These are phyloP conservation scores for Staurois parvus DNA, from an alignment of 2,797 vertebrate genomes.

Conservation along the genomic window DNA sequence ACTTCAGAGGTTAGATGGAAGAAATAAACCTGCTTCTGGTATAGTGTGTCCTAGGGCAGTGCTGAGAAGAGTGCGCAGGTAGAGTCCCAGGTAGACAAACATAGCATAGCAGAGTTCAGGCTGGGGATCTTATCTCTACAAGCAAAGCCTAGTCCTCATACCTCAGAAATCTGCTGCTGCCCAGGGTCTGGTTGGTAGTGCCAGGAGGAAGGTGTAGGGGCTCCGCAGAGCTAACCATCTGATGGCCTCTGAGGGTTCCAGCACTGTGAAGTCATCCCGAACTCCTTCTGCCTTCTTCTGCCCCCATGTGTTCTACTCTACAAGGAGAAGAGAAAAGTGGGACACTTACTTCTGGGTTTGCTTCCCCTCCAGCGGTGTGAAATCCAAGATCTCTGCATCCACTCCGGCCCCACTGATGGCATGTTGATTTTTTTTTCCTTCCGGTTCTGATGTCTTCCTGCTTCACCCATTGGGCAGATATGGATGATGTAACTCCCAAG, in stretches of 20 bases:
- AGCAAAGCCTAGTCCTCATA: slow-evolving; percentile 33
- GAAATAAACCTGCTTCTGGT: slow-evolving; percentile 72
- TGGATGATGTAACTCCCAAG: no score
- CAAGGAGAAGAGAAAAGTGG: slow-evolving; percentile 18
- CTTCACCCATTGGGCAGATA: no score
- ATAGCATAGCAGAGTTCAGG: slow-evolving; percentile 68
- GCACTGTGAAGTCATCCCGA: slow-evolving; percentile 18
- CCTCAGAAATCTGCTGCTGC: neutral
- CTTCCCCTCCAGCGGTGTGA: no score
- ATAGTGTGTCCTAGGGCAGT: slow-evolving; percentile 64
- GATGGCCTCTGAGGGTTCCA: slow-evolving; percentile 2
- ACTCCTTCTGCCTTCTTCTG: slow-evolving; percentile 1
- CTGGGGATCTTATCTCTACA: slow-evolving; percentile 16
- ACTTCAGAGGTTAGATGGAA: no score
- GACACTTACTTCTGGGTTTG: no score
- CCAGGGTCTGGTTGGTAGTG: neutral
- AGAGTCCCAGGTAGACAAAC: slow-evolving; percentile 68
- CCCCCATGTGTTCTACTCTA: slow-evolving; percentile 24
- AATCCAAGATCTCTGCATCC: no score
- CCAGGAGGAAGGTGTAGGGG: slow-evolving; percentile 9
- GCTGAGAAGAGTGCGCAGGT: slow-evolving; percentile 70
- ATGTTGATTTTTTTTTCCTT: no score
- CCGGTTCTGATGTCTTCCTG: no score
- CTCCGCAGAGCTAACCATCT: slow-evolving; percentile 41
- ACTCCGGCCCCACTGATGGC: no score